Evolutionary conservation across 2,888 invertebrate genomes (phyloP).

Genomic region (Pimpla rufipes): DNA sequence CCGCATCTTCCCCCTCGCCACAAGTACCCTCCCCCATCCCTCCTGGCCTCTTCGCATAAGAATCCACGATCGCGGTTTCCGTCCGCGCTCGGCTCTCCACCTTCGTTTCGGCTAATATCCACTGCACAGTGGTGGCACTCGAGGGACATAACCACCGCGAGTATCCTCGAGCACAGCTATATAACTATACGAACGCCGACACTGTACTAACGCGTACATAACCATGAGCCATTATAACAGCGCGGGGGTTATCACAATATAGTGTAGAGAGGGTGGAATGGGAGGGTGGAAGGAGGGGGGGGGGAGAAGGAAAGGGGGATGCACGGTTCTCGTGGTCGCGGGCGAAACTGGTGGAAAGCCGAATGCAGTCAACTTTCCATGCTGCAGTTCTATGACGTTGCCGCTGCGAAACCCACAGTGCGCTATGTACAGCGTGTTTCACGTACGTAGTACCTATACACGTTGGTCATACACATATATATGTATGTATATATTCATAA

Average conservation of each 20-base stretch:
- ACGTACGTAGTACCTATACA: neutral
- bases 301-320: too few species aligned
- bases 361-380: slow-evolving; percentile 12
- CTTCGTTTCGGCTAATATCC: slow-evolving; percentile 6
- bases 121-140: neutral
- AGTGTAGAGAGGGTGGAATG: too few species aligned
- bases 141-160: slow-evolving; percentile 4
- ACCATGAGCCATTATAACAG: neutral
- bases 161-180: neutral
- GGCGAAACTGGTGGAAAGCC: slow-evolving; percentile 5
- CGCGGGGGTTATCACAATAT: slow-evolving; percentile 17
- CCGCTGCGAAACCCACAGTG: neutral
- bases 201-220: neutral
- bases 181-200: neutral
- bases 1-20: neutral
- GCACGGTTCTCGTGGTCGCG: neutral
- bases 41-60: neutral
- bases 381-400: neutral
- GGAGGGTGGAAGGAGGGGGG: too few species aligned
- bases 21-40: too few species aligned
- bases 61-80: neutral
- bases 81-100: neutral
- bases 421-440: neutral
- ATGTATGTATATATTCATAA: too few species aligned
- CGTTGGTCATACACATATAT: neutral